Base-by-base conservation (phyloP, 2,797 vertebrate genomes). In the Squalus acanthias region DNA sequence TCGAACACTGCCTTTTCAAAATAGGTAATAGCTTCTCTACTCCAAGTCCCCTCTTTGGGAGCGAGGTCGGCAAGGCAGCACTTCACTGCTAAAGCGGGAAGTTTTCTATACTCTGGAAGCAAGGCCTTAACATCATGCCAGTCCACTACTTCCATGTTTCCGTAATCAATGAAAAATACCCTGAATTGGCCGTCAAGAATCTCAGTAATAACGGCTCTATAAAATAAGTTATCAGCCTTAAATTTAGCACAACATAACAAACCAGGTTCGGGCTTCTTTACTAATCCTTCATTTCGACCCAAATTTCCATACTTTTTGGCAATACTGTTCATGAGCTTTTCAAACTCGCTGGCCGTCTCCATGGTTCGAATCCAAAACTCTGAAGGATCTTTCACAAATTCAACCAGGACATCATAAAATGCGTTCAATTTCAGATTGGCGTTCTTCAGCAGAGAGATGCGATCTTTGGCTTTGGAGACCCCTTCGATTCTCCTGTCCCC, bases 351-450 rank as follows among this genome's bases (percentile, higher is more conserved):
- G 0, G 96, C 97, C 96, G 98, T 97, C 79, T 98, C 98, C 60
- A 97, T 97, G 4, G 98, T 98, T 96, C 98, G 98, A 96, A 99
- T 98, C 98, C 99, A 99, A 97, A 99, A 99, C 97, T 98, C 98
- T 0, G 98, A 98, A 0, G 99, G 99, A 96, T 97, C 98, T 96
- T 26, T 97, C 76, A 98, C 96, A 67, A 98, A 97, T 87, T 98
- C 98, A 33, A 99, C 98, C 95, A 97, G 96, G 0, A 97, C 98
- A 0, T 98, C 96, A 0, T 98, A 97, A 29, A 98, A 98, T 0
- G 97, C 97, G 4, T 98, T 98, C 0, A 96, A 53, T 96, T 98
- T 98, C 85, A 98, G 96, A 3, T 0, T 96, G 26, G 97, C 53
- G 0, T 96, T 96, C 3, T 95, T 96, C 96, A 97, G 60, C 69